Evolutionary conservation across 2,797 vertebrate genomes (phyloP).

Genomic region (Balearica regulorum): DNA sequence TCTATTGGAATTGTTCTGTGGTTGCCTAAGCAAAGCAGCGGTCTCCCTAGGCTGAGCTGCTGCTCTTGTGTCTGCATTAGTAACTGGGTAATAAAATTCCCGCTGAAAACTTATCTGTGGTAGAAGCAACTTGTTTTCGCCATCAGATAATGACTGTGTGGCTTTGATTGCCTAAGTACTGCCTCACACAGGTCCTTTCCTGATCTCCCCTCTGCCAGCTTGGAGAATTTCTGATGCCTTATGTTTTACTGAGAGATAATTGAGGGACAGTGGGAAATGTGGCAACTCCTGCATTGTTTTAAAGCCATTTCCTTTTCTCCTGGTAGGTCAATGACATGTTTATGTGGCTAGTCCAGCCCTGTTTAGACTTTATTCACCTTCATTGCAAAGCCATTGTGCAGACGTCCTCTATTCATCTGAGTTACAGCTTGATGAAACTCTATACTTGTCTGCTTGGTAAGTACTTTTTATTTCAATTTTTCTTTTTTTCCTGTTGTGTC

Average conservation of each 20-base stretch:
- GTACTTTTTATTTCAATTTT: background rate
- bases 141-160: background rate
- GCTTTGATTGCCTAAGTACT: background rate
- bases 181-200: background rate
- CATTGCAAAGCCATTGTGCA: constrained; percentile 83
- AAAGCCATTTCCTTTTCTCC: constrained; percentile 6
- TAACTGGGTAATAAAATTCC: background rate
- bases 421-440: constrained; percentile 84
- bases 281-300: background rate
- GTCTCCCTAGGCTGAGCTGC: background rate
- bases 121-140: background rate
- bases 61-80: background rate
- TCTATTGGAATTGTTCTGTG: background rate
- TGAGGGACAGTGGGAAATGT: background rate
- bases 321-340: constrained; percentile 85
- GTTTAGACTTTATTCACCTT: constrained; percentile 82
- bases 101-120: background rate
- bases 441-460: constrained; percentile 87
- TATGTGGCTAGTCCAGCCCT: constrained; percentile 88
- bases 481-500: background rate
- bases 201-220: background rate
- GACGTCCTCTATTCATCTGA: constrained; percentile 85
- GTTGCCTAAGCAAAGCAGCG: background rate
- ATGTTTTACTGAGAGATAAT: background rate
- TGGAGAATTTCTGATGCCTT: background rate